Evolutionary conservation across 1,140 invertebrate species (phyloP), one percentile per base, ranked within the genome.

Genomic region (Meloidogyne hapla): DNA sequence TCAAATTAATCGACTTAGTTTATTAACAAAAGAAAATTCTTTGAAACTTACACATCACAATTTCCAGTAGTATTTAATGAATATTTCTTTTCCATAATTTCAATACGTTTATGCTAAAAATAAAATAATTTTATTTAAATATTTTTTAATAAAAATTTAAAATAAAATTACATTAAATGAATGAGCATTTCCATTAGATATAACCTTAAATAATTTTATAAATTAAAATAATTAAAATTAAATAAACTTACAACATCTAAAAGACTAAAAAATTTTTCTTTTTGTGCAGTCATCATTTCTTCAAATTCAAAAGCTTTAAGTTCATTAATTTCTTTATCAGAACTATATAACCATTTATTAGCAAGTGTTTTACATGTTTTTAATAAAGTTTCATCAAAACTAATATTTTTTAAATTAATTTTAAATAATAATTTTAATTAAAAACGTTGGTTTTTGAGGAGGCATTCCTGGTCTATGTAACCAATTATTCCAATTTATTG

Each of bases 401-500:
- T 92, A 85, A 48, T 83, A 75, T 12, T 33, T 3, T 56, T 25
- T 74, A 69, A 13, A 82, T 26, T 26, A 13, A 69, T 88, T 89
- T 88, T 91, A n/a, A n/a, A n/a, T n/a, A n/a, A n/a, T 56, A n/a
- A 56, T 0, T 8, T 56, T 18, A 18, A 18, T 56, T 56, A n/a
- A 33, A 33, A 33, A 96, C 90, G 91, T 88, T 18, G 93, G 93
- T 87, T 93, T 93, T 63, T 92, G 87, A 2, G 92, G 92, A 1
- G 94, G 94, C 92, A 95, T 93, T 68, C 94, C 94, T 70, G 91
- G 91, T 23, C 89, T 90, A 83, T 92, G 89, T 5, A 96, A 89
- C 94, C 95, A 97, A 0, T 90, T 84, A 40, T 94, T 88, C 94
- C 94, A 96, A 85, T 96, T 92, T 8, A 97, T 88, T 10, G 79